A percentile compares a stretch with the other conserved stretches of the same genome.
These are phyloP conservation scores for Polypedilum pembai DNA, from an alignment of 1,140 invertebrate genomes.

Conservation along the genomic window DNA sequence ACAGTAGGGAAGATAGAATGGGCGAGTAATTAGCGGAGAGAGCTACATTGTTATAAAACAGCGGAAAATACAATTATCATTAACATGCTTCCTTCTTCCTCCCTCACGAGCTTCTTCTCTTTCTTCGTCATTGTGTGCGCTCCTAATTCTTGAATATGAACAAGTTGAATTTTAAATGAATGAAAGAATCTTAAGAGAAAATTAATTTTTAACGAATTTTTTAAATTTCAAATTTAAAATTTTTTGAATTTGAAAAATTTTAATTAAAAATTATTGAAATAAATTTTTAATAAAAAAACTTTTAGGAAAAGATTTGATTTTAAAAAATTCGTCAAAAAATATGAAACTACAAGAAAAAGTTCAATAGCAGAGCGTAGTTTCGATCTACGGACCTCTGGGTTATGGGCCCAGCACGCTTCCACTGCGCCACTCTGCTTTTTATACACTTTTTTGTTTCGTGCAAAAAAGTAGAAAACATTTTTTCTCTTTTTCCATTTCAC, in stretches of 20 bases:
- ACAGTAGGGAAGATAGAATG: background rate
- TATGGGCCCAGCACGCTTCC: slow-evolving; percentile 88
- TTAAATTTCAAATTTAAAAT: too few relatives aligned
- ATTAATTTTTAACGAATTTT: background rate
- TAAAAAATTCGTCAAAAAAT: too few relatives aligned
- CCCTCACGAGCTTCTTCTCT: background rate
- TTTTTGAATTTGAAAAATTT: too few relatives aligned
- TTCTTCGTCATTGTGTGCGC: background rate
- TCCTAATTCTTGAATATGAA: background rate
- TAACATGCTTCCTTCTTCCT: slow-evolving; percentile 6
- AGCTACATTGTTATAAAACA: slow-evolving; percentile 15
- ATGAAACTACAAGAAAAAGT: too few relatives aligned
- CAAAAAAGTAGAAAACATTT: too few relatives aligned
- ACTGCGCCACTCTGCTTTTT: slow-evolving; percentile 77
- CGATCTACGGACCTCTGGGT: slow-evolving; percentile 94
- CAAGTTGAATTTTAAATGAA: background rate
- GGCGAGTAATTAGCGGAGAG: slow-evolving; percentile 2
- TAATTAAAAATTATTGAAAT: too few relatives aligned
- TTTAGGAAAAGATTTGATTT: too few relatives aligned
- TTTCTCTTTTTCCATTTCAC: too few relatives aligned
- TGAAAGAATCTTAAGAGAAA: background rate
- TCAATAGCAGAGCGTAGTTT: slow-evolving; percentile 85
- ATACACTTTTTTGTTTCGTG: too few relatives aligned
- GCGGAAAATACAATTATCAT: slow-evolving; percentile 25
- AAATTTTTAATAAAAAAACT: too few relatives aligned